Evolutionary conservation across 1,140 invertebrate species (phyloP).

Genomic region (Pectinophora gossypiella): DNA sequence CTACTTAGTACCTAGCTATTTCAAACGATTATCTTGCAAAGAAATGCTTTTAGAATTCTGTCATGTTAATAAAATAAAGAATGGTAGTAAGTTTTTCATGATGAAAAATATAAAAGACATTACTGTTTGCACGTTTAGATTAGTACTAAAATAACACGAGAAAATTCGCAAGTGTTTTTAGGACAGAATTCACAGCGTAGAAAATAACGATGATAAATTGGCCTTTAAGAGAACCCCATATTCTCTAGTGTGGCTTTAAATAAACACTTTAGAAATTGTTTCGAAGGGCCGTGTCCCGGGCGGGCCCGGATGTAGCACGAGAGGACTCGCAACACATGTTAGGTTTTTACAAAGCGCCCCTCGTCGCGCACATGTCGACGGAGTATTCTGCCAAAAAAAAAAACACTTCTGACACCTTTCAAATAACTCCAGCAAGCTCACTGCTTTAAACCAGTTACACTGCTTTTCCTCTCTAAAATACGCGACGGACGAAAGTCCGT

Average conservation of each 20-base stretch:
- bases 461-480: too few relatives aligned
- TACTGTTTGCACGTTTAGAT: too few relatives aligned
- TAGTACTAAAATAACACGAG: too few relatives aligned
- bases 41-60: too few relatives aligned
- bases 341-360: slow-evolving; percentile 18
- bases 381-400: slow-evolving; percentile 15
- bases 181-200: not conserved
- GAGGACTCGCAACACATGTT: slow-evolving; percentile 23
- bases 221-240: not conserved
- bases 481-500: too few relatives aligned
- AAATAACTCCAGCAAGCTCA: not conserved
- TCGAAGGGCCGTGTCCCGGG: slow-evolving; percentile 3
- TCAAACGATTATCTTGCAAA: too few relatives aligned
- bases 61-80: too few relatives aligned
- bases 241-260: slow-evolving; percentile 2
- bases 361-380: slow-evolving; percentile 19
- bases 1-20: too few relatives aligned
- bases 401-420: not conserved
- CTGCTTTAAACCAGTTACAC: too few relatives aligned
- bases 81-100: too few relatives aligned
- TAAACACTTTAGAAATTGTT: not conserved
- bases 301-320: slow-evolving; percentile 17
- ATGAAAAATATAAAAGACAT: too few relatives aligned
- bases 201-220: not conserved
- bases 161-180: not conserved